Conservation (phyloP, 1,140 invertebrate species). For the Metopolophium dirhodum region DNA sequence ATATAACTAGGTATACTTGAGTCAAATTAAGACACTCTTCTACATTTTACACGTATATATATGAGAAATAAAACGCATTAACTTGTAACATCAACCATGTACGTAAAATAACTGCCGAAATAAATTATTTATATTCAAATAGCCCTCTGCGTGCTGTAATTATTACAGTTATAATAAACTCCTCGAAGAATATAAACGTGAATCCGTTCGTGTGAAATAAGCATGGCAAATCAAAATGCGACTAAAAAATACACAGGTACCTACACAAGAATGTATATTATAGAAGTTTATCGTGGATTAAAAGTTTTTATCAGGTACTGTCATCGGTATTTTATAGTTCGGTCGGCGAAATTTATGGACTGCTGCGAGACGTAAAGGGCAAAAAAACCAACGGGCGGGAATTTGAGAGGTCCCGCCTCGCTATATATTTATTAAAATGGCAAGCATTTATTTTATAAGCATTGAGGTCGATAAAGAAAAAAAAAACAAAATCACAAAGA, state of each 20-base stretch:
- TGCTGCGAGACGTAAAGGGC: constrained; percentile 22
- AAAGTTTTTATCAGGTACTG: constrained; percentile 32
- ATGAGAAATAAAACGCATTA: neutral
- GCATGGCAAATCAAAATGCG: neutral
- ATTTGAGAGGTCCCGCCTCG: neutral
- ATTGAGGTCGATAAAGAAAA: neutral
- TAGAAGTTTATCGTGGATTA: constrained; percentile 24
- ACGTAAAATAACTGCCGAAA: neutral
- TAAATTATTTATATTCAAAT: neutral
- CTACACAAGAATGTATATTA: neutral
- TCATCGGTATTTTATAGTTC: constrained; percentile 46
- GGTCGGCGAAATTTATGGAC: constrained; percentile 43
- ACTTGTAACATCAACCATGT: neutral
- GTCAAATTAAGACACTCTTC: neutral
- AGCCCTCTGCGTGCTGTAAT: neutral
- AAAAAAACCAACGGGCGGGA: constrained; percentile 30
- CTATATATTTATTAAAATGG: constrained; percentile 10
- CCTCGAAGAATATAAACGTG: neutral
- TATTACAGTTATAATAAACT: constrained; percentile 3
- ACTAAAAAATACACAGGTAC: neutral
- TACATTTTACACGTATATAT: neutral
- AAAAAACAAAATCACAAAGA: neutral
- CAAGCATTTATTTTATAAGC: constrained; percentile 2
- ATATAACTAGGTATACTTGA: neutral
- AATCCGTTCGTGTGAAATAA: constrained; percentile 3